Conservation (phyloP, 2,888 invertebrate species). For the Alcis repandata region DNA sequence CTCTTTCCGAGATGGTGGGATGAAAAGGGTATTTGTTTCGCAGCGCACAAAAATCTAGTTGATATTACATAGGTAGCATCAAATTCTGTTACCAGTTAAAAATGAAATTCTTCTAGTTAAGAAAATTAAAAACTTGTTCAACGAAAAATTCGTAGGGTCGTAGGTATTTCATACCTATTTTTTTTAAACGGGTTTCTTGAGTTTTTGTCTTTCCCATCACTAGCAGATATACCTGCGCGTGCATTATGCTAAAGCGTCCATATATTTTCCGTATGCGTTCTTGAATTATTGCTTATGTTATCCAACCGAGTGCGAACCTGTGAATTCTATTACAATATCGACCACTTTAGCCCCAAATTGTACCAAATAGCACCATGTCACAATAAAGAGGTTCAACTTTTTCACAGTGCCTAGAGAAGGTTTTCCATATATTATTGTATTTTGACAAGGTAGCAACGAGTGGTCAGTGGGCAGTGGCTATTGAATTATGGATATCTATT, state of each 20-base stretch:
- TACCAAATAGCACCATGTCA: slow-evolving; percentile 4
- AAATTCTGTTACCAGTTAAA: too few species aligned
- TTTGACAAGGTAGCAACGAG: slow-evolving; percentile 9
- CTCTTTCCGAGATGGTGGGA: too few species aligned
- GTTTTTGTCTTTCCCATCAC: too few species aligned
- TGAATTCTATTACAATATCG: slow-evolving; percentile 26
- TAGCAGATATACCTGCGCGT: slow-evolving; percentile 16
- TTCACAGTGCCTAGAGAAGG: neutral
- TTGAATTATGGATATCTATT: slow-evolving; percentile 46
- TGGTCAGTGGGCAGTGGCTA: slow-evolving; percentile 31
- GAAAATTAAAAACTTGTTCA: too few species aligned
- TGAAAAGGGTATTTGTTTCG: too few species aligned
- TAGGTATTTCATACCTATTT: too few species aligned
- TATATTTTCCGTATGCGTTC: slow-evolving; percentile 37
- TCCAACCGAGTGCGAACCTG: slow-evolving; percentile 25
- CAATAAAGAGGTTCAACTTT: neutral
- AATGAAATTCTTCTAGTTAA: too few species aligned
- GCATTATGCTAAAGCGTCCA: slow-evolving; percentile 39
- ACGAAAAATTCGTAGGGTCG: too few species aligned
- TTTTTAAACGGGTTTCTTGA: too few species aligned
- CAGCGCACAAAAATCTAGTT: too few species aligned
- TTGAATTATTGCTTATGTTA: slow-evolving; percentile 32
- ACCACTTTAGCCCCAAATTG: neutral
- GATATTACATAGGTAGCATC: too few species aligned
- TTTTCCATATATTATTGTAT: neutral